Percentiles rank a stretch among this genome's conserved stretches.
Conservation (phyloP, 2,888 invertebrate species). For the Disparrhopalites patrizii region DNA sequence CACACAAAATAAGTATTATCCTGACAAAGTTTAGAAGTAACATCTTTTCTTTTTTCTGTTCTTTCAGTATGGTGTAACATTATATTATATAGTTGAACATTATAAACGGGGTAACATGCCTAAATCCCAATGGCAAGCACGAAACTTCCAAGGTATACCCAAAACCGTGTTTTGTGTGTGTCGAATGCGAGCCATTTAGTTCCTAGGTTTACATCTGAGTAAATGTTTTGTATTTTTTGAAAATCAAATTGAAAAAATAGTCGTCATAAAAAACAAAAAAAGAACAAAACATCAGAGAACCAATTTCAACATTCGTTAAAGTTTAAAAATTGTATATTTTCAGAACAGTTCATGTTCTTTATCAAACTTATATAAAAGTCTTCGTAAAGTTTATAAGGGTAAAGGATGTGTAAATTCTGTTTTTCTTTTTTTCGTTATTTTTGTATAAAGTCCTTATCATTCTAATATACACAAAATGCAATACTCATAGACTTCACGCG, state of each 20-base stretch:
- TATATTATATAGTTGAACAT: constrained; percentile 9
- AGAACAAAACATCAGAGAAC: constrained; percentile 24
- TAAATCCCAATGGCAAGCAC: constrained; percentile 24
- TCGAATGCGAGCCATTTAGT: constrained; percentile 11
- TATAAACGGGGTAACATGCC: constrained; percentile 24
- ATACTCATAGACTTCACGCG: constrained; percentile 51
- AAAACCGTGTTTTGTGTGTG: constrained; percentile 3
- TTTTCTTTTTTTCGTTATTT: constrained; percentile 26
- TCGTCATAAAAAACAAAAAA: constrained; percentile 21
- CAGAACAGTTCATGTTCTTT: constrained; percentile 21
- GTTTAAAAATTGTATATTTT: constrained; percentile 25
- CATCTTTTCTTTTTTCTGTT: not conserved
- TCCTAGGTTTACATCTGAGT: constrained; percentile 12
- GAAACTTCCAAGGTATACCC: constrained; percentile 10
- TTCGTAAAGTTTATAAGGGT: constrained; percentile 28
- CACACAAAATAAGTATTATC: constrained; percentile 23
- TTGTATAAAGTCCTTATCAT: constrained; percentile 28
- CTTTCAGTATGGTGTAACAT: no score
- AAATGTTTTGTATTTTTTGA: constrained; percentile 10
- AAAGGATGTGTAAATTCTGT: constrained; percentile 27
- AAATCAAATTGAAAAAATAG: constrained; percentile 13
- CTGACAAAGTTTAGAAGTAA: constrained; percentile 14
- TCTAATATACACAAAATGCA: constrained; percentile 46
- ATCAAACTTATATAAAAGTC: constrained; percentile 32
- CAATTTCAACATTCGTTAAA: constrained; percentile 24